Conservation (phyloP, 2,888 invertebrate species). For the Meteorus colon region DNA sequence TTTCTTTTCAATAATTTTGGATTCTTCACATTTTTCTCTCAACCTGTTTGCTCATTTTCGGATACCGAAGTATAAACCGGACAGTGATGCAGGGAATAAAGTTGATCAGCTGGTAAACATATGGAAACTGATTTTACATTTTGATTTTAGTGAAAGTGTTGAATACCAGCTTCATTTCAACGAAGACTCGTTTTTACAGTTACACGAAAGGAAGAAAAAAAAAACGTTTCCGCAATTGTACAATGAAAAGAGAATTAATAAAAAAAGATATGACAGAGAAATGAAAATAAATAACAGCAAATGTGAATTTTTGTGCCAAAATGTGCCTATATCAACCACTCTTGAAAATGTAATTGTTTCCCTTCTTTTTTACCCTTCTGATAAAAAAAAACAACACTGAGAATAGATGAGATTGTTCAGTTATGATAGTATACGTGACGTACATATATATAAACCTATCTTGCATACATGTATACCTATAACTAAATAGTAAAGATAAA, state of each 20-base stretch:
- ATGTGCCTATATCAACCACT: slow-evolving; percentile 65
- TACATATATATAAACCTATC: slow-evolving; percentile 24
- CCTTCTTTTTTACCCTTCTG: not conserved
- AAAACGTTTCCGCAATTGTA: not conserved
- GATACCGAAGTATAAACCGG: not conserved
- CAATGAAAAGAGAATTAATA: not conserved
- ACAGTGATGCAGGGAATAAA: not conserved
- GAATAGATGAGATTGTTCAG: not conserved
- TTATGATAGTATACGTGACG: not conserved
- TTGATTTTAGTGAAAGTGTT: not conserved
- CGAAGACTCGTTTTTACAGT: not conserved
- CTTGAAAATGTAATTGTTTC: slow-evolving; percentile 13
- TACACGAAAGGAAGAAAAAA: not conserved
- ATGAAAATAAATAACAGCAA: slow-evolving; percentile 63
- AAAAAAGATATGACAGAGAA: not conserved
- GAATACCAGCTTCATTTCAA: slow-evolving; percentile 29
- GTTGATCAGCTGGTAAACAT: not conserved
- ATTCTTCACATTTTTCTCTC: not conserved
- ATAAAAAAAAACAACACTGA: slow-evolving; percentile 4
- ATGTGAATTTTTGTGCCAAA: slow-evolving; percentile 67
- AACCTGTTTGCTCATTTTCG: not conserved
- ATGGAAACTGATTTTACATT: not conserved
- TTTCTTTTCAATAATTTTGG: not conserved
- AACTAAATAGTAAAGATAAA: slow-evolving; percentile 56
- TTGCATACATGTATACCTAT: slow-evolving; percentile 35